Evolutionary conservation across 2,888 invertebrate species (phyloP).

Genomic region (Portevinia maculata): DNA sequence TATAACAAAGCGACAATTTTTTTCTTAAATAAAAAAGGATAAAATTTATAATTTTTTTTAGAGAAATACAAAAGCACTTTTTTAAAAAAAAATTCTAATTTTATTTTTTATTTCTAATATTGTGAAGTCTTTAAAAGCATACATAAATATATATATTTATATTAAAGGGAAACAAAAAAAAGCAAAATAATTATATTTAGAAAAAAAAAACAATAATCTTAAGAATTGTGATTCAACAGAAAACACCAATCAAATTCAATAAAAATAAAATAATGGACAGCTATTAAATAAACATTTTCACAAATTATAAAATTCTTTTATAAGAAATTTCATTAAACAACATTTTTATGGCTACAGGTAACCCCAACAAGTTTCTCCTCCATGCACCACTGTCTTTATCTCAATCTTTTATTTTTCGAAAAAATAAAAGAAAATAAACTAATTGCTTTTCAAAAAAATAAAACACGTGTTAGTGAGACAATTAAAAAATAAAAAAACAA

Average conservation of each 20-base stretch:
- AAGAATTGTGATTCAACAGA: conserved; percentile 68
- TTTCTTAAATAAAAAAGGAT: conserved; percentile 22
- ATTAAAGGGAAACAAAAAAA: conserved; percentile 56
- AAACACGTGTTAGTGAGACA: conserved; percentile 67
- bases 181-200: conserved; percentile 56
- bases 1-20: conserved; percentile 6
- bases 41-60: conserved; percentile 31
- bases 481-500: conserved; percentile 40
- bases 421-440: conserved; percentile 23
- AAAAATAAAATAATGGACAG: conserved; percentile 54
- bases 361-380: conserved; percentile 60
- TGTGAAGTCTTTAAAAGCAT: conserved; percentile 55
- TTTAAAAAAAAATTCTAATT: conserved; percentile 61
- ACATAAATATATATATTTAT: conserved; percentile 70
- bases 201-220: conserved; percentile 55
- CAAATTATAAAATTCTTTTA: conserved; percentile 15
- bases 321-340: conserved; percentile 50
- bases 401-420: conserved; percentile 31
- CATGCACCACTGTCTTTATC: conserved; percentile 49
- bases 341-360: conserved; percentile 42
- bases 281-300: conserved; percentile 46
- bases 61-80: conserved; percentile 43
- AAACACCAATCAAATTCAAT: conserved; percentile 72
- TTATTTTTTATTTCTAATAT: conserved; percentile 50
- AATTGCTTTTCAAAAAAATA: conserved; percentile 33